Base-by-base conservation (phyloP, 1,140 invertebrate genomes). In the Drosophila neocordata region DNA sequence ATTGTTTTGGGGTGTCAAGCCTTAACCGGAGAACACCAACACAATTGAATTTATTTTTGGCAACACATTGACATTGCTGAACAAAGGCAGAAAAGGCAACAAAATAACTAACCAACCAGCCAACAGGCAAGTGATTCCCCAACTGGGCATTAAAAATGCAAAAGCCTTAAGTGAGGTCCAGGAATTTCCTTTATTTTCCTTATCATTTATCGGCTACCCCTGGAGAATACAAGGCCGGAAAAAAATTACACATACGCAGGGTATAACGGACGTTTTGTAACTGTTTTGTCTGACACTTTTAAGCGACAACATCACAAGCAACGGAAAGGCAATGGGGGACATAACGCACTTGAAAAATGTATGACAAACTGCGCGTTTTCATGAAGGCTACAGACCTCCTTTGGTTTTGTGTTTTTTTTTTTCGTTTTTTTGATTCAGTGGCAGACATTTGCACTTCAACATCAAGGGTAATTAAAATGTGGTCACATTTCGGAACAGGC, bases 391-490 rank as follows among this genome's bases (percentile, higher is more conserved):
- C 57, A 37, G 3, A 4, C 41, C 41, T 48, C 18, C 41, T 48
- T 48, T 20, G 8, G 1, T 41, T 20, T 18, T 64, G 24, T 27
- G n/a, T 24, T 44, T 51, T 64, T 34, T 37, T 61, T 24, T 15
- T 35, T 24, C 31, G 13, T 59, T 73, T 79, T 79, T 69, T 62
- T 58, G 61, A 67, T 77, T 74, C 27, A 64, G 73, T 69, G 48
- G 48, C 63, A 67, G 72, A 65, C 65, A 60, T 84, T 57, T 78
- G 76, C 69, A 77, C 81, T 80, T 76, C 41, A 67, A 84, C 82
- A 76, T 84, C 77, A 81, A 85, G 69, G 81, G 79, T 84, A 84
- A 84, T 84, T 84, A 70, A 77, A 77, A 72, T 81, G 82, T 81
- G 75, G 79, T 75, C 77, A 74, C 77, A 80, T 81, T 81, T 78